Evolutionary conservation across 2,113 vertebrate species (phyloP).

Genomic region (Piliocolobus tephrosceles): DNA sequence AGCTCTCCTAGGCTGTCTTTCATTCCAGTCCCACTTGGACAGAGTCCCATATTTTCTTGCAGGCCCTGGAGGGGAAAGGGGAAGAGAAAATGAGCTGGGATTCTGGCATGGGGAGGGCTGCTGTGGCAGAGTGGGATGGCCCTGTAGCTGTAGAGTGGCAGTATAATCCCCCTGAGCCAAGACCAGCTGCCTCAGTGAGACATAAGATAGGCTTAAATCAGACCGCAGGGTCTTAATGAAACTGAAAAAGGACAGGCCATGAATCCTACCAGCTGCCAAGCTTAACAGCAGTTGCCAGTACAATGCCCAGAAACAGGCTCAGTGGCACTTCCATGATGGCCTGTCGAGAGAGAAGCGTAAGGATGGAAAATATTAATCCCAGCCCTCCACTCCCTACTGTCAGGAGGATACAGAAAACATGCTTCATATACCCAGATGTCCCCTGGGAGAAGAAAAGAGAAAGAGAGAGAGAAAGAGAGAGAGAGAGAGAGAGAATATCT

Average conservation of each 20-base stretch:
- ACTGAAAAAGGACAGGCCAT: background rate
- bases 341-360: background rate
- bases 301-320: background rate
- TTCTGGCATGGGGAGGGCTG: background rate
- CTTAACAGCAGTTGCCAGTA: background rate
- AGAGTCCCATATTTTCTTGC: background rate
- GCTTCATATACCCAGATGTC: background rate
- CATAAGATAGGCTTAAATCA: background rate
- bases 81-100: background rate
- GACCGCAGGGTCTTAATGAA: background rate
- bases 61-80: background rate
- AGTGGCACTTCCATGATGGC: background rate
- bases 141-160: background rate
- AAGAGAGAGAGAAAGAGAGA: no score
- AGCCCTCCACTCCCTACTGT: background rate
- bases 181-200: background rate
- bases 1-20: background rate
- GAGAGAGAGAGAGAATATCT: background rate
- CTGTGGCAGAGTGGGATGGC: background rate
- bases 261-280: background rate
- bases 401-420: background rate
- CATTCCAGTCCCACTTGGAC: background rate
- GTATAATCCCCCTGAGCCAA: background rate
- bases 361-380: background rate
- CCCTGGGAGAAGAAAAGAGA: background rate